Base-by-base conservation (phyloP, 1,140 invertebrate genomes). In the Mizuhopecten yessoensis region DNA sequence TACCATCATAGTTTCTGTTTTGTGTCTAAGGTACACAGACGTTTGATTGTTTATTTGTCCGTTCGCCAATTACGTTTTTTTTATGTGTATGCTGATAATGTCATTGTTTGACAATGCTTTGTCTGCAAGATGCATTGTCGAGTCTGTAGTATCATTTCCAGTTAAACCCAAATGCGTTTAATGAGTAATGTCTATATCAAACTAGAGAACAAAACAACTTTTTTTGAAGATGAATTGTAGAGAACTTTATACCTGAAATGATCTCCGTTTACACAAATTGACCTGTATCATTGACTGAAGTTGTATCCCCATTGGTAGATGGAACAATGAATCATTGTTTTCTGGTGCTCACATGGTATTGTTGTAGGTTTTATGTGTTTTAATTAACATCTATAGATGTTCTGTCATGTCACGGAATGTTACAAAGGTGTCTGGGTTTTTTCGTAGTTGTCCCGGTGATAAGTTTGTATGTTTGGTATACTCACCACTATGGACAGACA, bases 201-300 rank as follows among this genome's bases (percentile, higher is more conserved):
- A 29, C 17, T 75, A 7, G 57, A 75, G 57, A 75, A 75, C 57
- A 75, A 75, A 75, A 29, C 57, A n/a, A 29, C 23, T 75, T 49
- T 49, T 39, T 45, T n/a, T 75, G 57, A 75, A 75, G 57, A 75
- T 75, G 57, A 29, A 75, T 75, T 45, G 42, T 7, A 45, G 42
- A 45, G 42, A 75, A n/a, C 23, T 29, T 75, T 75, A 75, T 75
- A 75, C 57, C 57, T 75, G 57, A 75, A n/a, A n/a, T 75, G 57
- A 75, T n/a, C 57, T n/a, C 5, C 5, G n/a, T 75, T 29, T 7
- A 75, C 29, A 29, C n/a, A 29, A 7, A 75, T 75, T 9, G 0
- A 75, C 29, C 9, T 0, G 57, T 75, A 29, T 29, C 9, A 5
- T 29, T 75, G 57, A 75, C 57, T 1, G 5, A 17, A 2, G 57